Evolutionary conservation across 2,113 vertebrate genomes (phyloP), one percentile per base, ranked within the genome.

Genomic region (Marcusenius ussheri): DNA sequence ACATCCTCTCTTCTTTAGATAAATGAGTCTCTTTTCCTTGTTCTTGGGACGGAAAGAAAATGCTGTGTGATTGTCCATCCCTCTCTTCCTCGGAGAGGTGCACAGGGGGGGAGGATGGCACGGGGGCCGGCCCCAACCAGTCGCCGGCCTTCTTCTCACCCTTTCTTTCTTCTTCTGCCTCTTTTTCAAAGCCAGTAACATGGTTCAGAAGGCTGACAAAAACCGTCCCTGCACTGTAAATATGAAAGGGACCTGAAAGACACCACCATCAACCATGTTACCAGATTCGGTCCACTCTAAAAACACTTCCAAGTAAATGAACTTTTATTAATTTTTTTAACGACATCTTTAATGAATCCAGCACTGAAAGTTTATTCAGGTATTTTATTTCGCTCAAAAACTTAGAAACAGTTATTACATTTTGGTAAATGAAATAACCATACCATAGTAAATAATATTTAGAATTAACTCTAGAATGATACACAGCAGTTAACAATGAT

Each of bases 121-220:
- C 66, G 88, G 92, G 85, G 62, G 80, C 50, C 19, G 91, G 89
- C 88, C n/a, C 91, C 89, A 0, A 13, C 46, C 74, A 92, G 91
- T 3, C 94, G 91, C 35, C 93, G 90, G 13, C 90, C 3, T 91
- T 51, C 13, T 17, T 85, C 51, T 85, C 39, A 45, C 50, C 50
- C 42, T 58, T 24, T n/a, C 21, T 35, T 11, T 84, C 80, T 47
- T 31, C 53, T 11, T 88, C 87, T 9, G 13, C 17, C 21, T 74
- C 56, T 3, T 91, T 93, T 13, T 93, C 92, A 53, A 93, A 92
- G 10, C 93, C 93, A 5, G 93, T 93, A 74, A 96, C 93, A 1
- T 96, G 94, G 90, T 93, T 95, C 84, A 96, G 94, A 88, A 96
- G 91, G 91, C 95, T 96, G 87, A 96, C 93, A 91, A 96, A 94